Evolutionary conservation across 2,113 vertebrate genomes (phyloP).

Genomic region (Silurus glanis): DNA sequence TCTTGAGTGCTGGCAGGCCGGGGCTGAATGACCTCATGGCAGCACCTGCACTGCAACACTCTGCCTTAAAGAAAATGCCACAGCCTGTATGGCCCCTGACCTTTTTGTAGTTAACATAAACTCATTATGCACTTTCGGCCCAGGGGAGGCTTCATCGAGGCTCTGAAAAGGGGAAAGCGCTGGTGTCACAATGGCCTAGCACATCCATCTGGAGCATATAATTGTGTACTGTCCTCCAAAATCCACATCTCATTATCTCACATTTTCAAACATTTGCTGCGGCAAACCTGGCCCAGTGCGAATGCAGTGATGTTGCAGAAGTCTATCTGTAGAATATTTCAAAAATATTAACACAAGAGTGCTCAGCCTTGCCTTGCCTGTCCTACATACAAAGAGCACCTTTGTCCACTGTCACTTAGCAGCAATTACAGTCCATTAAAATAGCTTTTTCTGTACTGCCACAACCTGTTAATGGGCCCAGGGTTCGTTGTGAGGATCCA

Average conservation of each 20-base stretch:
- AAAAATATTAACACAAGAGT: conserved; percentile 48
- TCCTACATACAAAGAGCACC: conserved; percentile 75
- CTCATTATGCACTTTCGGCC: conserved; percentile 86
- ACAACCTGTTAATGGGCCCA: conserved; percentile 90
- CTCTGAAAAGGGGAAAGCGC: conserved; percentile 67
- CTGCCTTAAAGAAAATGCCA: conserved; percentile 85
- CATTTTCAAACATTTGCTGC: conserved; percentile 65
- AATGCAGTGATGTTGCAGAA: conserved; percentile 43
- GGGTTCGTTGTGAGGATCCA: conserved; percentile 90
- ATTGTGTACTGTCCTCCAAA: conserved; percentile 64
- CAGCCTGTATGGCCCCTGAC: conserved; percentile 85
- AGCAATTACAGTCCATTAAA: conserved; percentile 93
- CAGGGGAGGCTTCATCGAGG: conserved; percentile 55
- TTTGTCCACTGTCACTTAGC: conserved; percentile 90
- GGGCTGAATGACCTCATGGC: conserved; percentile 81
- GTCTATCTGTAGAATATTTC: conserved; percentile 45
- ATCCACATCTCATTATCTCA: conserved; percentile 76
- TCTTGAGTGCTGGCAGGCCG: conserved; percentile 74
- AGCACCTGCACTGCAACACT: conserved; percentile 92
- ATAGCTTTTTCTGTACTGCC: conserved; percentile 84
- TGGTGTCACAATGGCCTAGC: conserved; percentile 70
- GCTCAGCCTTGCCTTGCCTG: conserved; percentile 67
- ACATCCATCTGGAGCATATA: conserved; percentile 71
- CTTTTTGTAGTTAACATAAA: conserved; percentile 94
- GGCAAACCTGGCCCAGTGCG: conserved; percentile 40